Percentiles rank a stretch among this genome's conserved stretches.
These are phyloP conservation scores for Cheilosia vernalis DNA, from an alignment of 2,888 invertebrate species.

Conservation along the genomic window DNA sequence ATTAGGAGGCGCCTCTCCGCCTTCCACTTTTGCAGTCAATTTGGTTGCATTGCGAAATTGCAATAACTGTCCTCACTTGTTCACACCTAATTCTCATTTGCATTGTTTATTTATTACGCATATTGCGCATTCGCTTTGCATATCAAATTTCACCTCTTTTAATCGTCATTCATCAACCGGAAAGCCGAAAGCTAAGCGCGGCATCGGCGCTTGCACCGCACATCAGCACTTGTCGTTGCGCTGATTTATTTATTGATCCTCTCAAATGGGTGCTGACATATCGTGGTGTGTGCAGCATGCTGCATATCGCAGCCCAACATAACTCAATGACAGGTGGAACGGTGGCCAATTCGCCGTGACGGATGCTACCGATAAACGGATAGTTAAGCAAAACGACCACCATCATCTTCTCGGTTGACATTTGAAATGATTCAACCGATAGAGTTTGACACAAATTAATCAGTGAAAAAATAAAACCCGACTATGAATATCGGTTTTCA, in stretches of 20 bases:
- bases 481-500: constrained; percentile 44
- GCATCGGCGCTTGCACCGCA: constrained; percentile 1
- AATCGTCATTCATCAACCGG: constrained; percentile 62
- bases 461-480: constrained; percentile 24
- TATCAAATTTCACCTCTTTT: constrained; percentile 68
- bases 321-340: constrained; percentile 55
- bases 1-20: not conserved
- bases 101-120: constrained; percentile 71
- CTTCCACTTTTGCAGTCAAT: not conserved
- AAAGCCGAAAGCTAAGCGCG: constrained; percentile 57
- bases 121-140: constrained; percentile 61
- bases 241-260: constrained; percentile 72
- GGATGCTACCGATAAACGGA: constrained; percentile 42
- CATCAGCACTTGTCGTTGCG: constrained; percentile 14
- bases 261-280: constrained; percentile 56
- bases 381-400: constrained; percentile 22
- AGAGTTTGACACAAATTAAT: constrained; percentile 67
- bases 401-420: constrained; percentile 30
- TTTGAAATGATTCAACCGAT: constrained; percentile 46
- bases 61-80: constrained; percentile 44
- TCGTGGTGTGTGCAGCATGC: constrained; percentile 43
- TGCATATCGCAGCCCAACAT: constrained; percentile 38
- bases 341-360: constrained; percentile 34
- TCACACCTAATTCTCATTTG: constrained; percentile 66
- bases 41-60: not conserved